Conservation (phyloP, 2,797 vertebrate genomes). For the Sorex maritimensis region DNA sequence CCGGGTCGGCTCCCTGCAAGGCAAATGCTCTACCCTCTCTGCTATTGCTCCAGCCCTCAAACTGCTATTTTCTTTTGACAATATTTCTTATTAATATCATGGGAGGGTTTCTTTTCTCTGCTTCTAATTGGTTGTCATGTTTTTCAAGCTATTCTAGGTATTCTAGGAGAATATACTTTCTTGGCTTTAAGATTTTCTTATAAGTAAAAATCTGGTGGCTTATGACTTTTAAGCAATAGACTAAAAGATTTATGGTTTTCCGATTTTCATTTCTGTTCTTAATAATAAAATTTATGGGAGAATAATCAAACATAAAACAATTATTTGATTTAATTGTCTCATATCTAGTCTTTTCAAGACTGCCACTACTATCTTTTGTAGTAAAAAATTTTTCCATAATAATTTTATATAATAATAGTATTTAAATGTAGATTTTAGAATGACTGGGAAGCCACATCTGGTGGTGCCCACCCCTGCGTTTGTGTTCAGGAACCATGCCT, state of each 20-base stretch:
- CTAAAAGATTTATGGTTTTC: conserved; percentile 17
- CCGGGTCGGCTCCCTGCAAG: too few species aligned
- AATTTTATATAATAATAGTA: neutral
- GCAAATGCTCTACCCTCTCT: too few species aligned
- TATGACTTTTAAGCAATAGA: too few species aligned
- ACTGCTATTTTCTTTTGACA: too few species aligned
- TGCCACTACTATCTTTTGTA: conserved; percentile 12
- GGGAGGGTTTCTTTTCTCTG: neutral
- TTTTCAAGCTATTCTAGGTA: conserved; percentile 40
- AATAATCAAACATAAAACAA: conserved; percentile 68
- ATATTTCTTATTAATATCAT: neutral
- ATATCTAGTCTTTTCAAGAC: neutral
- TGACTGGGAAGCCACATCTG: neutral
- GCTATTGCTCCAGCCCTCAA: too few species aligned
- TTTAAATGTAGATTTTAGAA: neutral
- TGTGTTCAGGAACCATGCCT: too few species aligned
- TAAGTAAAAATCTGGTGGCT: neutral
- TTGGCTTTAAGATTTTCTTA: conserved; percentile 61
- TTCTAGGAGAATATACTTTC: neutral
- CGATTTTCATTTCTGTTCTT: conserved; percentile 43
- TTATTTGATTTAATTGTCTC: conserved; percentile 26
- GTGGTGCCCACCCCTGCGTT: too few species aligned
- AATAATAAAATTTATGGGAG: conserved; percentile 50
- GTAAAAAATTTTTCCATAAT: neutral
- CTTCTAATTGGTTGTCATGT: conserved; percentile 1